Evolutionary conservation across 2,888 invertebrate species (phyloP).

Genomic region (Xylocampa areola): DNA sequence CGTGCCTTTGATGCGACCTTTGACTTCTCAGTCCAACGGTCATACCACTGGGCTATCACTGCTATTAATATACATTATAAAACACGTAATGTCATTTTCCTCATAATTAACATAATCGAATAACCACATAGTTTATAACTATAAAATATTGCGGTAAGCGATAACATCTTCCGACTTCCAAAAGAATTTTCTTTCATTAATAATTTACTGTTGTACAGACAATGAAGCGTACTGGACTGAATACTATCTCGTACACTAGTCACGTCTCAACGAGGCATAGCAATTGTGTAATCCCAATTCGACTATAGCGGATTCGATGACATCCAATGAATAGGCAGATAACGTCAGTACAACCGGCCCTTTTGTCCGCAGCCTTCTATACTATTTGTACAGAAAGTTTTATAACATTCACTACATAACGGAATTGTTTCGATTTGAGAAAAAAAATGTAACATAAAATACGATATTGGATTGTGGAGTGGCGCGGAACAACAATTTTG

Average conservation of each 20-base stretch:
- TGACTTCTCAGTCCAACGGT: too few relatives aligned
- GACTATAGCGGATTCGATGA: constrained; percentile 67
- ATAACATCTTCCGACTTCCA: neutral
- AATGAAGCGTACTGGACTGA: constrained; percentile 28
- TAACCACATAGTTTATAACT: neutral
- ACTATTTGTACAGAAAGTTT: constrained; percentile 56
- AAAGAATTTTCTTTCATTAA: neutral
- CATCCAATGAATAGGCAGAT: constrained; percentile 67
- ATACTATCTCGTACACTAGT: constrained; percentile 39
- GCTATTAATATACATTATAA: too few relatives aligned
- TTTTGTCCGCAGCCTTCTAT: constrained; percentile 51
- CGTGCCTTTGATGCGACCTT: too few relatives aligned
- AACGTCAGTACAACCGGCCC: constrained; percentile 61
- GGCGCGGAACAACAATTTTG: constrained; percentile 37
- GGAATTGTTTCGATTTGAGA: constrained; percentile 50
- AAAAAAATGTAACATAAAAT: constrained; percentile 44
- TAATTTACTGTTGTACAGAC: neutral
- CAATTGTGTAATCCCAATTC: constrained; percentile 69
- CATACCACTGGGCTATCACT: too few relatives aligned
- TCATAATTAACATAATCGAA: neutral
- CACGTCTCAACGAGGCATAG: constrained; percentile 60
- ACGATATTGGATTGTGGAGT: constrained; percentile 32
- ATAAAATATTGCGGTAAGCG: neutral
- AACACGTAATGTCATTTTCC: neutral
- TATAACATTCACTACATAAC: constrained; percentile 45